phyloP scores from a whole-genome alignment of 2,113 vertebrate species.

The Cygnus buccinator region DNA sequence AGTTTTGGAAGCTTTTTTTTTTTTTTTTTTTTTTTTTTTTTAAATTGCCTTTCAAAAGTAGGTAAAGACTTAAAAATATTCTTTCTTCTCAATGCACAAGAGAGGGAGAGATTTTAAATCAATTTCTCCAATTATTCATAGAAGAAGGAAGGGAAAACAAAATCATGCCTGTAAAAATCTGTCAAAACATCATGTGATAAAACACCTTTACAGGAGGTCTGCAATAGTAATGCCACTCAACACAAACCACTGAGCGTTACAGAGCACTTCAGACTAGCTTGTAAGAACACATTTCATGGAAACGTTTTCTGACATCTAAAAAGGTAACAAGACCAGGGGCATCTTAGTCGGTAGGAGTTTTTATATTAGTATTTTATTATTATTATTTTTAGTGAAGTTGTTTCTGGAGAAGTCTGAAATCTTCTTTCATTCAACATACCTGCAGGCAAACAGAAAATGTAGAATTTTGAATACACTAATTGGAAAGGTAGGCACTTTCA shows the following conservation, averaged over 20 bases:
- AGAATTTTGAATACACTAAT: not conserved
- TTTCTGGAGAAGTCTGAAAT: not conserved
- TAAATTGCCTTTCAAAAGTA: not conserved
- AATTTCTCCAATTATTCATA: not conserved
- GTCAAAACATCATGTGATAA: not conserved
- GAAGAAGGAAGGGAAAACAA: not conserved
- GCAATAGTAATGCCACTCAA: not conserved
- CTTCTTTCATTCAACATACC: not conserved
- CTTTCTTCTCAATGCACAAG: not conserved
- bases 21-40: not conserved
- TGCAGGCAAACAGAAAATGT: not conserved
- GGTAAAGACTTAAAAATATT: not conserved
- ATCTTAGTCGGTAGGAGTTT: not conserved
- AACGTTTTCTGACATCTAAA: constrained; percentile 2
- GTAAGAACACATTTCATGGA: not conserved
- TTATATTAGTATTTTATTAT: not conserved
- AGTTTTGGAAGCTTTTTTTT: not conserved
- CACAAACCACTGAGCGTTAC: not conserved
- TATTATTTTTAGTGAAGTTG: not conserved
- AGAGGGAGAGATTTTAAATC: not conserved
- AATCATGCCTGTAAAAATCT: not conserved
- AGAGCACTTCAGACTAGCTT: not conserved
- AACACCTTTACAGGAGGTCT: not conserved
- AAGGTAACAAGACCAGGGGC: not conserved
- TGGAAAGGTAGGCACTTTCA: not conserved